Evolutionary conservation across 2,888 invertebrate genomes (phyloP).

Genomic region (Xestia ashworthii): DNA sequence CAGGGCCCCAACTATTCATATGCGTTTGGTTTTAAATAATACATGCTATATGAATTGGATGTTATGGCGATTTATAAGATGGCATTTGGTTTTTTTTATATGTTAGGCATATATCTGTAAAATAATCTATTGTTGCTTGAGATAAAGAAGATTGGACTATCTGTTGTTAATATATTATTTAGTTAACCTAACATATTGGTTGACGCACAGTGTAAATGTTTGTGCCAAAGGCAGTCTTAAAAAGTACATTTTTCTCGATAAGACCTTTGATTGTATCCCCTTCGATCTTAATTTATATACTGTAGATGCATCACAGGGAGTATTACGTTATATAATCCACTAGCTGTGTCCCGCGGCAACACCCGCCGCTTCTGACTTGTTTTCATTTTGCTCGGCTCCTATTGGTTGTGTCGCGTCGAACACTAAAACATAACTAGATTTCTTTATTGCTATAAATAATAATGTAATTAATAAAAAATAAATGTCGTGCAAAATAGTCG

Average conservation of each 20-base stretch:
- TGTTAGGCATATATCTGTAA: neutral
- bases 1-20: conserved; percentile 62
- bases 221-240: neutral
- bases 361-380: too few species aligned
- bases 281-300: too few species aligned
- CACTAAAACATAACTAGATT: too few species aligned
- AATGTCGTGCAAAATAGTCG: neutral
- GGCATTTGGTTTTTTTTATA: neutral
- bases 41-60: conserved; percentile 64
- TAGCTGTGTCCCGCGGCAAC: too few species aligned
- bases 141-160: neutral
- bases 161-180: neutral
- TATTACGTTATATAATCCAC: neutral
- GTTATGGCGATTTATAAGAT: conserved; percentile 10
- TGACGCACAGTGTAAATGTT: neutral
- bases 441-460: too few species aligned
- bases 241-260: neutral
- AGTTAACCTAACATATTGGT: neutral
- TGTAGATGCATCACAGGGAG: neutral
- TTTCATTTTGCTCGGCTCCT: too few species aligned
- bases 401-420: too few species aligned
- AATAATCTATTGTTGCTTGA: neutral
- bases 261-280: neutral
- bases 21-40: conserved; percentile 72
- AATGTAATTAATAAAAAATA: too few species aligned